Conservation (phyloP, 2,888 invertebrate species). For the Clusia tigrina region DNA sequence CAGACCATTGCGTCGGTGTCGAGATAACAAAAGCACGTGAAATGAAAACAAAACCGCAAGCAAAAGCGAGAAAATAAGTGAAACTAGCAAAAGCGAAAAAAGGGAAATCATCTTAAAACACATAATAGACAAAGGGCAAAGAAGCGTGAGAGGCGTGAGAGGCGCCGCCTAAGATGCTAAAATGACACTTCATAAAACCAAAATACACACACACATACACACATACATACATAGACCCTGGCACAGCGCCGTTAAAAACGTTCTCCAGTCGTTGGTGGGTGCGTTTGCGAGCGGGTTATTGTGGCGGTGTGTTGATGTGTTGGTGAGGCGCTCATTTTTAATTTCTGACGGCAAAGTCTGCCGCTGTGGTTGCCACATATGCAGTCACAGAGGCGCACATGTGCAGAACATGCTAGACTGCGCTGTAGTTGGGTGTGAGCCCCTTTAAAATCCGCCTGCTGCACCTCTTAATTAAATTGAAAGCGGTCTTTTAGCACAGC, state of each 20-base stretch:
- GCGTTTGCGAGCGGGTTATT: background rate
- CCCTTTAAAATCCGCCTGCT: no score
- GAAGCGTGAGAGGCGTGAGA: no score
- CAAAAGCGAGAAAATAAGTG: background rate
- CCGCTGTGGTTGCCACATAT: background rate
- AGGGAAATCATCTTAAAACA: background rate
- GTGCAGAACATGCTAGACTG: no score
- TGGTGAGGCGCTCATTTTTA: background rate
- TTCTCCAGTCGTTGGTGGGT: background rate
- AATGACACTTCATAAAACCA: background rate
- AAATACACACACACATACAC: background rate
- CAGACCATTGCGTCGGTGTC: constrained; percentile 18
- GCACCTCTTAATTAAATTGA: no score
- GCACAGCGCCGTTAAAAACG: no score
- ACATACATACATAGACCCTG: background rate
- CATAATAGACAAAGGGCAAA: no score
- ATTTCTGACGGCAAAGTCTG: background rate
- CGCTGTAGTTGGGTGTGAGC: no score
- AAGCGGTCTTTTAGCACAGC: no score
- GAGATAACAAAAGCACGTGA: constrained; percentile 9
- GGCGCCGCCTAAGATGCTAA: no score
- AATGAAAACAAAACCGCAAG: background rate
- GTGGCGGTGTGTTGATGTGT: background rate
- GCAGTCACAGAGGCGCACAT: background rate
- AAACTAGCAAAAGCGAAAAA: background rate